Percentiles rank a stretch among this genome's conserved stretches.
These are phyloP conservation scores for Mesocricetus auratus DNA, from an alignment of 2,113 vertebrate species.

Conservation along the genomic window DNA sequence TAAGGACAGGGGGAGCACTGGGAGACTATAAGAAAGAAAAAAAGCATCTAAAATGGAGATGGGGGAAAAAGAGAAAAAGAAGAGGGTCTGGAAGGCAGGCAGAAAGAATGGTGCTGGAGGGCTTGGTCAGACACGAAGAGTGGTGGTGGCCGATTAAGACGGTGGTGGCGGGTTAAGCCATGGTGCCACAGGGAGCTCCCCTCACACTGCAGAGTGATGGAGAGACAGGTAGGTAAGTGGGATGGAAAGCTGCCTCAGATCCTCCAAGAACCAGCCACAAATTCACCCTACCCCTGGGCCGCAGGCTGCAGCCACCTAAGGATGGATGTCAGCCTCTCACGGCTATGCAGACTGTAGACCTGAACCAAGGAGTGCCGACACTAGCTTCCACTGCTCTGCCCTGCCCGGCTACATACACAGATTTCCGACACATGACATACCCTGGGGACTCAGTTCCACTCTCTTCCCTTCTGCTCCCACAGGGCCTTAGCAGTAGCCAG, in stretches of 20 bases:
- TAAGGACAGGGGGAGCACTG: not conserved
- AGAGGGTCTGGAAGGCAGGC: not conserved
- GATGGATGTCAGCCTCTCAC: not conserved
- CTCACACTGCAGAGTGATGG: not conserved
- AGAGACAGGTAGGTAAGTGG: no score
- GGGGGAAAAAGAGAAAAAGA: no score
- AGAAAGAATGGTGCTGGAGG: not conserved
- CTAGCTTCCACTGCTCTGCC: no score
- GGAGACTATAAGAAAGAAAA: not conserved
- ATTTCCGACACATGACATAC: not conserved
- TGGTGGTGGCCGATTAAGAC: not conserved
- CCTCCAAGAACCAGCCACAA: not conserved
- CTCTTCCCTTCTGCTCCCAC: not conserved
- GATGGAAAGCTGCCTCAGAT: not conserved
- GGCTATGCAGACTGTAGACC: rapidly evolving
- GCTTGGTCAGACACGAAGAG: not conserved
- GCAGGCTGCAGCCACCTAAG: not conserved
- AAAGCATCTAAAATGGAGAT: not conserved
- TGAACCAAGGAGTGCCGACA: not conserved
- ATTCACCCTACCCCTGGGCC: not conserved
- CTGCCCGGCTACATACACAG: not conserved
- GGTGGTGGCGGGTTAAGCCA: not conserved
- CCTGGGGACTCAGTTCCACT: not conserved
- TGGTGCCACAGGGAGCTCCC: rapidly evolving
- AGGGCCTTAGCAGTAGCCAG: slow-evolving; percentile 43